These are phyloP conservation scores for Microctonus brassicae DNA, from an alignment of 2,888 invertebrate genomes.

Conservation along the genomic window DNA sequence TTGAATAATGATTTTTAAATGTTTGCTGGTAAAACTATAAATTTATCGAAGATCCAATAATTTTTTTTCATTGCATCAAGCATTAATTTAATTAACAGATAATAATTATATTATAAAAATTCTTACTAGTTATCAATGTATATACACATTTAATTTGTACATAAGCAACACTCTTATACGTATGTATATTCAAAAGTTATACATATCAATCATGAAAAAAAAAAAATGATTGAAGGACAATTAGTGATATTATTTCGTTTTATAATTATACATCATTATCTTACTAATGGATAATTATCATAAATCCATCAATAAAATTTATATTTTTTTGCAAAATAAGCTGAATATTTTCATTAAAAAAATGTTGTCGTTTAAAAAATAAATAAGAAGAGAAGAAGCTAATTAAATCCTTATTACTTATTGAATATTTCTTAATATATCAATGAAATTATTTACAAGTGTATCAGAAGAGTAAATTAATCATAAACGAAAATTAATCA, in stretches of 20 bases:
- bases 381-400: background rate
- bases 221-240: constrained; percentile 55
- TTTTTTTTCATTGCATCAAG: background rate
- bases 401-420: too few relatives aligned
- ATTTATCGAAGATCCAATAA: background rate
- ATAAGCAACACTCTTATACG: constrained; percentile 7
- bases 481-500: constrained; percentile 43
- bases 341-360: constrained; percentile 22
- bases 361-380: background rate
- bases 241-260: constrained; percentile 62
- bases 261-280: constrained; percentile 53
- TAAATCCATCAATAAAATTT: constrained; percentile 62
- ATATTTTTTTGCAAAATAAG: constrained; percentile 64
- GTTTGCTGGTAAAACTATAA: background rate
- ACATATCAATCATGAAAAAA: constrained; percentile 55
- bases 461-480: background rate
- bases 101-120: constrained; percentile 12
- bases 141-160: constrained; percentile 29
- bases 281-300: constrained; percentile 32
- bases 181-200: constrained; percentile 48
- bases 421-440: too few relatives aligned
- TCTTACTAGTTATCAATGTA: constrained; percentile 12
- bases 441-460: too few relatives aligned
- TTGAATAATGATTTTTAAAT: constrained; percentile 15
- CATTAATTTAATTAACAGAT: constrained; percentile 13